Conservation (phyloP, 2,797 vertebrate genomes). For the Gambusia yucatana region DNA sequence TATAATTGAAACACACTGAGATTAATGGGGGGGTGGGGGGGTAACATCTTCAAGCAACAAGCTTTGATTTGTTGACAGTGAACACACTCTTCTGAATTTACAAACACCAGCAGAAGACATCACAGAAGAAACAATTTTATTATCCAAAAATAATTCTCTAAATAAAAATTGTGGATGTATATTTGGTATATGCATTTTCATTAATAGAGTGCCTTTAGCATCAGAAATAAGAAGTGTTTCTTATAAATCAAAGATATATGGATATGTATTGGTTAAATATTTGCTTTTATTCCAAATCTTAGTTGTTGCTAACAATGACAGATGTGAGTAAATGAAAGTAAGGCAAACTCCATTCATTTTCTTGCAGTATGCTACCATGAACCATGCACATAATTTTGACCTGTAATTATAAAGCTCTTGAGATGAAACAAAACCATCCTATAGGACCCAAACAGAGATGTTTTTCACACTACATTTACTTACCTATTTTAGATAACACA, state of each 20-base stretch:
- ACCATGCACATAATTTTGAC: not conserved
- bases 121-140: not conserved
- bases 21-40: not conserved
- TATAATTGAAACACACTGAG: slow-evolving; percentile 13
- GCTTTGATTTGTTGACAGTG: slow-evolving; percentile 15
- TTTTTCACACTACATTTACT: not conserved
- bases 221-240: not conserved
- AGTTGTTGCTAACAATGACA: not conserved
- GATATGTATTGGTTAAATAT: not conserved
- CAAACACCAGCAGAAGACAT: not conserved
- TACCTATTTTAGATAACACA: not conserved
- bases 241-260: not conserved
- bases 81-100: slow-evolving; percentile 14
- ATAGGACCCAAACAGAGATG: not conserved
- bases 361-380: not conserved
- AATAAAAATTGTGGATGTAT: not conserved
- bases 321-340: not conserved
- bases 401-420: not conserved
- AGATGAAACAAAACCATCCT: not conserved
- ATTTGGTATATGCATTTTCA: not conserved
- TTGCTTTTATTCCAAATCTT: not conserved
- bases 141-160: not conserved
- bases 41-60: slow-evolving; percentile 6
- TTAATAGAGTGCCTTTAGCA: not conserved
- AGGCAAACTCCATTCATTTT: not conserved